Evolutionary conservation across 2,888 invertebrate species (phyloP), one percentile per base, ranked within the genome.

Genomic region (Euzetes globulus): DNA sequence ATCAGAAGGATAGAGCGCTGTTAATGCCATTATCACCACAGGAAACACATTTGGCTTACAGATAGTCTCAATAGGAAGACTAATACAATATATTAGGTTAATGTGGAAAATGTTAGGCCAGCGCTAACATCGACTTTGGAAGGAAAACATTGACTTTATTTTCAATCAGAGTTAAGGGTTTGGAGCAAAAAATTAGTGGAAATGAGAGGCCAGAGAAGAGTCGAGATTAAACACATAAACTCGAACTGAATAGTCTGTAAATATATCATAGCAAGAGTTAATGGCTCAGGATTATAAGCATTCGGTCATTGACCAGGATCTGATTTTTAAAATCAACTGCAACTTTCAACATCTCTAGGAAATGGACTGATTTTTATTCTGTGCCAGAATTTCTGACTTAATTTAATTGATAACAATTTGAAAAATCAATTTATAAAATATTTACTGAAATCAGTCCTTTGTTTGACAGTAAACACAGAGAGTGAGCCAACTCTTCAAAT

Each of bases 41-140:
- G 55, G 55, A 55, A 55, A 55, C 55, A 55, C 55, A 55, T 55
- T 55, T 55, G 55, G 55, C 55, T 55, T 55, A 55, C 19, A 55
- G 55, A 55, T 55, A 22, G 22, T 55, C 55, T 55, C 19, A 55
- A 55, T 55, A 22, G 55, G 55, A 55, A 22, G 19, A 19, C 55
- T 55, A 55, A 55, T 55, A 47, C 47, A 17, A 47, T 13, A 55
- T 55, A 55, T 55, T 55, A 22, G 55, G 22, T 55, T 55, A 71
- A 50, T 71, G 45, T 68, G 33, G 2, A 17, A 27, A n/a, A 47
- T 50, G 45, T 41, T 25, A 71, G 17, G 71, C 7, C n/a, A 41
- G 71, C 9, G 50, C n/a, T 19, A 71, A 25, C 37, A 68, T 15
- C 13, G 45, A 68, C 27, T 29, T 29, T 19, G n/a, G 41, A 15